These are phyloP conservation scores for Rhodeus uyekii DNA, from an alignment of 2,797 vertebrate species.

Conservation along the genomic window DNA sequence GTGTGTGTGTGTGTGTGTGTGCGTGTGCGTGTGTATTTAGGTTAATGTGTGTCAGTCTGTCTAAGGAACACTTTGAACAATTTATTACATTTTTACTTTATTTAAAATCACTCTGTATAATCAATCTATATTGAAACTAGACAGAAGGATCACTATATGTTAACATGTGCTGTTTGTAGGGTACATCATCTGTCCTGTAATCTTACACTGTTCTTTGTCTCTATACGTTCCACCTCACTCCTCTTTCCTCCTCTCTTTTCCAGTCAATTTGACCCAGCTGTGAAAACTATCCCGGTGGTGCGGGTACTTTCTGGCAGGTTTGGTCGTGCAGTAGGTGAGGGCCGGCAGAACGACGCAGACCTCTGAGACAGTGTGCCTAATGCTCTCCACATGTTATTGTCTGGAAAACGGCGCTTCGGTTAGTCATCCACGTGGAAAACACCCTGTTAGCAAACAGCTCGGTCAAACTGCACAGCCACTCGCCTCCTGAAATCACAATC, in stretches of 20 bases:
- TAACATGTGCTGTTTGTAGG: slow-evolving; percentile 35
- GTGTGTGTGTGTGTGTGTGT: too few species aligned
- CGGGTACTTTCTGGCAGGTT: slow-evolving; percentile 76
- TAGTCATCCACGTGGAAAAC: slow-evolving; percentile 34
- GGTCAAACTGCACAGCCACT: not conserved
- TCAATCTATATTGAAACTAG: not conserved
- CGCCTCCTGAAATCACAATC: not conserved
- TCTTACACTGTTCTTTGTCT: slow-evolving; percentile 46
- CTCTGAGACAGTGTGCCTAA: slow-evolving; percentile 76
- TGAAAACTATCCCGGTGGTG: slow-evolving; percentile 81
- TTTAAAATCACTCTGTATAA: too few species aligned
- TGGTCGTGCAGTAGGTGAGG: slow-evolving; percentile 73
- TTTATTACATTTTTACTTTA: not conserved
- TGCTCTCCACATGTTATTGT: slow-evolving; percentile 78
- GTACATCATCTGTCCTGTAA: slow-evolving; percentile 47
- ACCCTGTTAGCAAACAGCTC: slow-evolving; percentile 20
- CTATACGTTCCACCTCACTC: slow-evolving; percentile 74
- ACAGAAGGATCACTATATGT: not conserved
- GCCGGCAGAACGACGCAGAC: slow-evolving; percentile 65
- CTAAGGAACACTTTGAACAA: not conserved
- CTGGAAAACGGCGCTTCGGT: slow-evolving; percentile 46
- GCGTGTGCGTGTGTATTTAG: too few species aligned
- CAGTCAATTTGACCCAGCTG: slow-evolving; percentile 86
- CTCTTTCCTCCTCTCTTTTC: slow-evolving; percentile 66
- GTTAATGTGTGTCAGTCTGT: not conserved